Percentiles rank a stretch among this genome's conserved stretches.
These are phyloP conservation scores for Pelodiscus sinensis DNA, from an alignment of 2,113 vertebrate species.

Conservation along the genomic window DNA sequence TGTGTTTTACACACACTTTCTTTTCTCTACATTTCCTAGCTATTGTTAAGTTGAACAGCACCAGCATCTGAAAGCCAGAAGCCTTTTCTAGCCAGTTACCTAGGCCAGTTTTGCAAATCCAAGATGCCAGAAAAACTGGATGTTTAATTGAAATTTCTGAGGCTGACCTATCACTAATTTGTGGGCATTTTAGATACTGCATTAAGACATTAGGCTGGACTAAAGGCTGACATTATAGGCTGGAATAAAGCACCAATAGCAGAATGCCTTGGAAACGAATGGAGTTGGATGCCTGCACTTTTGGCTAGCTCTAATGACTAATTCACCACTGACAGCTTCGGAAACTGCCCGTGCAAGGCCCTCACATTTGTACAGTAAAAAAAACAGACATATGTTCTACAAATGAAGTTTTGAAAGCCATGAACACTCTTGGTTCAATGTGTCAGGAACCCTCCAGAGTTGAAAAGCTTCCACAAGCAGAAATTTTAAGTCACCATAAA, in stretches of 20 bases:
- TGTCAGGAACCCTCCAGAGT: background rate
- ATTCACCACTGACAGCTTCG: background rate
- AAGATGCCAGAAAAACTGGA: background rate
- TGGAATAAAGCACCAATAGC: background rate
- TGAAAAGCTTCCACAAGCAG: background rate
- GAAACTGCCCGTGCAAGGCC: background rate
- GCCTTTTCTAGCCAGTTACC: background rate
- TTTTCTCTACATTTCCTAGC: slow-evolving; percentile 10
- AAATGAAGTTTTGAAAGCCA: background rate
- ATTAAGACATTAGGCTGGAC: background rate
- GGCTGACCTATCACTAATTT: background rate
- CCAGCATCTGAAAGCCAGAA: background rate
- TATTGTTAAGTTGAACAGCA: background rate
- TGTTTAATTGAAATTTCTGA: background rate
- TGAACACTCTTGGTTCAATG: background rate
- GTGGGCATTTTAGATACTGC: background rate
- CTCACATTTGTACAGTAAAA: background rate
- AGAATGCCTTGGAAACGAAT: background rate
- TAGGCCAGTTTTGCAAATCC: background rate
- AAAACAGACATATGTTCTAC: background rate
- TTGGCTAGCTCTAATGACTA: background rate
- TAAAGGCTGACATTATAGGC: background rate
- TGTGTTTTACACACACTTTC: slow-evolving; percentile 18
- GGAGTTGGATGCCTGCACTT: background rate
- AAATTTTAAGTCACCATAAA: background rate